Evolutionary conservation across 2,113 vertebrate species (phyloP).

Genomic region (Gnathonemus echidnorhynchus): DNA sequence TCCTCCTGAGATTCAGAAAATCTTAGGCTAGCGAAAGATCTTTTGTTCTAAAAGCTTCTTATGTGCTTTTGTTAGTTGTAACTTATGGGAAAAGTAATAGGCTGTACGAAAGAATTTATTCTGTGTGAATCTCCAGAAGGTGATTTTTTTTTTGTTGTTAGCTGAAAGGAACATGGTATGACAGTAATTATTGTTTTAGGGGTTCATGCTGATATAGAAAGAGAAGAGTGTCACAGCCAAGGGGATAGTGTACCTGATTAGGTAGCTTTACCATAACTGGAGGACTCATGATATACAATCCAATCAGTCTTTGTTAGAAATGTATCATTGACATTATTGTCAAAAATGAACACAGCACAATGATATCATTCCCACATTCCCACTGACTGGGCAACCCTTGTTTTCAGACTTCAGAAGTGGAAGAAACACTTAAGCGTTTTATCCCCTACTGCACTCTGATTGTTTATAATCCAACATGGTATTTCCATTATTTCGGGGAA

Average conservation of each 20-base stretch:
- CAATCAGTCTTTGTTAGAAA: not conserved
- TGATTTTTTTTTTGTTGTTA: not conserved
- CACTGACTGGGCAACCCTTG: not conserved
- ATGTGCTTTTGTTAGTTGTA: not conserved
- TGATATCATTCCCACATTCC: not conserved
- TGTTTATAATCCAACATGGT: not conserved
- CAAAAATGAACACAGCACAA: not conserved
- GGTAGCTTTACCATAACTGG: not conserved
- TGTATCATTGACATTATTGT: not conserved
- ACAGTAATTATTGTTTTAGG: not conserved
- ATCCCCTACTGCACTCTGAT: not conserved
- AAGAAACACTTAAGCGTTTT: not conserved
- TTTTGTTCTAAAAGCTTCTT: not conserved
- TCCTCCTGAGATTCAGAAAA: slow-evolving; percentile 47
- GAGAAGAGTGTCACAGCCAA: not conserved
- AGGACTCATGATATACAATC: not conserved
- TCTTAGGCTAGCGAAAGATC: slow-evolving; percentile 36
- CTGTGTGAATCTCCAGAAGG: not conserved
- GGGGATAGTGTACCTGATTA: not conserved
- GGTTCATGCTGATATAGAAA: not conserved
- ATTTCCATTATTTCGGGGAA: not conserved
- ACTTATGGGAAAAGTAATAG: not conserved
- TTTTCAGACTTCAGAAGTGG: not conserved
- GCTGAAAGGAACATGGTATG: not conserved
- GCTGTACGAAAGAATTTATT: not conserved